Conservation (phyloP, 2,113 vertebrate species). For the Percopsis transmontana region DNA sequence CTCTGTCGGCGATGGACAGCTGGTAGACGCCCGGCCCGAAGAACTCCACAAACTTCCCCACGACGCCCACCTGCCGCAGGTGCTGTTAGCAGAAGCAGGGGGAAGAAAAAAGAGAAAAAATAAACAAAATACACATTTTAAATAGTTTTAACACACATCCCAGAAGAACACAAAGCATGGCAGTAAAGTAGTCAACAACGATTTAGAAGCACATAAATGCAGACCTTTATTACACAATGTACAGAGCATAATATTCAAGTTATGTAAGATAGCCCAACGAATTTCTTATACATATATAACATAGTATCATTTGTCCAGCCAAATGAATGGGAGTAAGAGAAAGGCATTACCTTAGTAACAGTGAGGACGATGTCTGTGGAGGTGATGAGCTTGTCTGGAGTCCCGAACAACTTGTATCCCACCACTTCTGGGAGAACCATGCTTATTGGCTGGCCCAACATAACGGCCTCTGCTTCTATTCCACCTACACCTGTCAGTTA, state of each 20-base stretch:
- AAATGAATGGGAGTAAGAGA: too few species aligned
- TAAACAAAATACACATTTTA: neutral
- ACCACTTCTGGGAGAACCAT: slow-evolving; percentile 97
- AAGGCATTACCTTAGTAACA: slow-evolving; percentile 88
- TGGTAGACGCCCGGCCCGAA: slow-evolving; percentile 92
- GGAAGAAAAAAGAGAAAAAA: neutral
- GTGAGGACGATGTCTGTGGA: slow-evolving; percentile 98
- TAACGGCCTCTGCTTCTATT: slow-evolving; percentile 98
- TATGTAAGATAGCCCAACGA: too few species aligned
- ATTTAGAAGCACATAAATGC: too few species aligned
- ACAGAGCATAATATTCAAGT: too few species aligned
- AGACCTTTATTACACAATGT: too few species aligned
- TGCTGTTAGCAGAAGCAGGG: slow-evolving; percentile 74
- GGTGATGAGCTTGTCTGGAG: slow-evolving; percentile 85
- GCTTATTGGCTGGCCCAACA: slow-evolving; percentile 97
- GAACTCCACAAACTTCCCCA: slow-evolving; percentile 98
- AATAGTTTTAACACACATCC: too few species aligned
- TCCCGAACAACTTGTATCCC: slow-evolving; percentile 87
- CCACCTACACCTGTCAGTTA: slow-evolving; percentile 88
- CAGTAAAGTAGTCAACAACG: too few species aligned
- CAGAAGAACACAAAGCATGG: too few species aligned
- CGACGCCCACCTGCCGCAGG: slow-evolving; percentile 93
- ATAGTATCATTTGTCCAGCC: neutral
- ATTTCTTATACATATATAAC: too few species aligned
- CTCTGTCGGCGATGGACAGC: slow-evolving; percentile 95